Conservation (phyloP, 2,113 vertebrate species). For the Neolamprologus sp. region DNA sequence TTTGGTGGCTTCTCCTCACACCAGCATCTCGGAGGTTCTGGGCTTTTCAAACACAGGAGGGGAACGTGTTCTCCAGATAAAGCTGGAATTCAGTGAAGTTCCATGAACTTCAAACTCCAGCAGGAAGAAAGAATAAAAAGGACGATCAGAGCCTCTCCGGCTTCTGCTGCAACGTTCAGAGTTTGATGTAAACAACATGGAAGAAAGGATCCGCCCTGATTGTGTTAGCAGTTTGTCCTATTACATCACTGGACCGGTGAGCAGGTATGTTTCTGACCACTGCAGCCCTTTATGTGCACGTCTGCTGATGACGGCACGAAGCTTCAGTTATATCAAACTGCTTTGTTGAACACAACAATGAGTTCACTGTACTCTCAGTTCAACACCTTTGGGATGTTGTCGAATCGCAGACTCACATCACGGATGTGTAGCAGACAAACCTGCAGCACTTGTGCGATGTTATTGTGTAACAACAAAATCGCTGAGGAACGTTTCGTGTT, state of each 20-base stretch:
- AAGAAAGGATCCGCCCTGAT: fast-evolving
- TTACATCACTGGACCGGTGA: neutral
- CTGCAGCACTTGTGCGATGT: neutral
- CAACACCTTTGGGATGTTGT: neutral
- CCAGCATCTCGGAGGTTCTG: neutral
- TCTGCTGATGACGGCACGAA: neutral
- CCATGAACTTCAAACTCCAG: neutral
- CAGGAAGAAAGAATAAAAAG: neutral
- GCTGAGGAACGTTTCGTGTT: neutral
- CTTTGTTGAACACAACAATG: neutral
- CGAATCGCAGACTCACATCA: neutral
- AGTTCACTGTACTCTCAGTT: neutral
- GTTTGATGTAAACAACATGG: neutral
- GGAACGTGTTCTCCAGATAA: neutral
- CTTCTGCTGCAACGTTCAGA: neutral
- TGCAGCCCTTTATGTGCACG: neutral
- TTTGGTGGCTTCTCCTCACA: neutral
- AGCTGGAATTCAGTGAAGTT: neutral
- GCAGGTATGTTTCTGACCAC: neutral
- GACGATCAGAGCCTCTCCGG: fast-evolving
- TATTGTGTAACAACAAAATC: neutral
- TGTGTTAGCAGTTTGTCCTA: neutral
- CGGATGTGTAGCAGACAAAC: neutral
- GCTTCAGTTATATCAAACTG: neutral
- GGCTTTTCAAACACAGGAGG: neutral